These are phyloP conservation scores for Sminthurides aquaticus DNA, from an alignment of 2,888 invertebrate species.

Conservation along the genomic window DNA sequence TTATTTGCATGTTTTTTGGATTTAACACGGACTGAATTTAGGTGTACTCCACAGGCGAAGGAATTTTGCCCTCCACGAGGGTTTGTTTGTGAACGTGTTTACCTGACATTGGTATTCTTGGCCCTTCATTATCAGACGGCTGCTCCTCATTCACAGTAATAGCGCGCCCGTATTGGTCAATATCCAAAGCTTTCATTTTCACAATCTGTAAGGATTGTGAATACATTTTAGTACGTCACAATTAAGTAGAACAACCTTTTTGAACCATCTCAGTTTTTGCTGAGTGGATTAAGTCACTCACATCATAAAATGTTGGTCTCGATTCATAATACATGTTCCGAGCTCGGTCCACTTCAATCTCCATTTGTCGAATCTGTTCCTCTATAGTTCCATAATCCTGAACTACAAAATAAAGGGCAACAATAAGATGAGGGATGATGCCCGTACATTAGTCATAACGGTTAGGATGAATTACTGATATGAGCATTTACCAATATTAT, in stretches of 20 bases:
- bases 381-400: conserved; percentile 12
- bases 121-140: too few species aligned
- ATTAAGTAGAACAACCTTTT: not conserved
- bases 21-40: too few species aligned
- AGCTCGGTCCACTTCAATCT: conserved; percentile 14
- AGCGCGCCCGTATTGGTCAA: conserved; percentile 14
- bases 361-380: conserved; percentile 13
- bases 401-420: conserved; percentile 4
- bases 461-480: not conserved
- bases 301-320: conserved; percentile 3
- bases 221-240: not conserved
- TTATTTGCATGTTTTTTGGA: too few species aligned
- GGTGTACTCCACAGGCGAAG: too few species aligned
- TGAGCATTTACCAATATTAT: conserved; percentile 1
- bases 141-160: not conserved
- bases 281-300: conserved; percentile 1
- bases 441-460: not conserved
- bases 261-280: too few species aligned
- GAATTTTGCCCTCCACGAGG: too few species aligned
- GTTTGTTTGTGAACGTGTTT: too few species aligned
- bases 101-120: too few species aligned
- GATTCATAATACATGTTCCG: conserved; percentile 14
- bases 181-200: conserved; percentile 13
- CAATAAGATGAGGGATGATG: not conserved
- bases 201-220: not conserved